Evolutionary conservation across 2,797 vertebrate genomes (phyloP).

Genomic region (Diceros bicornis): DNA sequence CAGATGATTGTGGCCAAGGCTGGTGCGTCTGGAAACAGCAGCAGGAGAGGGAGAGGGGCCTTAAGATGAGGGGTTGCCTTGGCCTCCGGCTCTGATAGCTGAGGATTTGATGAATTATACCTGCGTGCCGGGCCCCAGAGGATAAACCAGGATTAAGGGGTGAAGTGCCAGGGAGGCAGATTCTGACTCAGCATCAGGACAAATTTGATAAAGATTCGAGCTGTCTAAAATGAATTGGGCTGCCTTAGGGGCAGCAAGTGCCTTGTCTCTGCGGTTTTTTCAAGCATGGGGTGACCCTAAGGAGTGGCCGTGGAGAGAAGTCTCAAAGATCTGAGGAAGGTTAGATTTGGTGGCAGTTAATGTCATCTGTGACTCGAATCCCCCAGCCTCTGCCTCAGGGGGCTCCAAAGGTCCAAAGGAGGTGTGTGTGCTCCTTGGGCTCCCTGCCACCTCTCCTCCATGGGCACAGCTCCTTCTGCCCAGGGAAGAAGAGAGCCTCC

Average conservation of each 20-base stretch:
- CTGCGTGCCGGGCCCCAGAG: neutral
- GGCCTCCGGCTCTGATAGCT: constrained; percentile 69
- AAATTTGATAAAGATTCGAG: constrained; percentile 73
- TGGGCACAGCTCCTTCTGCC: neutral
- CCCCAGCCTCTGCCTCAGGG: neutral
- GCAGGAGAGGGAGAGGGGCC: constrained; percentile 38
- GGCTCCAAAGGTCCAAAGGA: neutral
- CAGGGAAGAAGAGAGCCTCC: neutral
- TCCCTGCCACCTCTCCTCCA: neutral
- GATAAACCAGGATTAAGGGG: constrained; percentile 74
- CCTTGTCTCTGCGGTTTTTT: neutral
- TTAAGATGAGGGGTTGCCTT: constrained; percentile 30
- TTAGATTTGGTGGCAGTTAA: neutral
- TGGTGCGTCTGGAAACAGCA: neutral
- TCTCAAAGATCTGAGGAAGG: neutral
- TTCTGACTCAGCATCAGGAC: constrained; percentile 65
- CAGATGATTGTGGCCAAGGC: neutral
- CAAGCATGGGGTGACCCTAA: neutral
- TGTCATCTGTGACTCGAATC: neutral
- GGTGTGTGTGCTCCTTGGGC: neutral
- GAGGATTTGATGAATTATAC: constrained; percentile 74
- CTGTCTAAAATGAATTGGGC: constrained; percentile 59
- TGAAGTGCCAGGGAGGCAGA: constrained; percentile 56
- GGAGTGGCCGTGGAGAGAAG: neutral
- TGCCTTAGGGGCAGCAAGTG: neutral